Evolutionary conservation across 1,140 invertebrate species (phyloP).

Genomic region (Chrysomallon squamiferum): DNA sequence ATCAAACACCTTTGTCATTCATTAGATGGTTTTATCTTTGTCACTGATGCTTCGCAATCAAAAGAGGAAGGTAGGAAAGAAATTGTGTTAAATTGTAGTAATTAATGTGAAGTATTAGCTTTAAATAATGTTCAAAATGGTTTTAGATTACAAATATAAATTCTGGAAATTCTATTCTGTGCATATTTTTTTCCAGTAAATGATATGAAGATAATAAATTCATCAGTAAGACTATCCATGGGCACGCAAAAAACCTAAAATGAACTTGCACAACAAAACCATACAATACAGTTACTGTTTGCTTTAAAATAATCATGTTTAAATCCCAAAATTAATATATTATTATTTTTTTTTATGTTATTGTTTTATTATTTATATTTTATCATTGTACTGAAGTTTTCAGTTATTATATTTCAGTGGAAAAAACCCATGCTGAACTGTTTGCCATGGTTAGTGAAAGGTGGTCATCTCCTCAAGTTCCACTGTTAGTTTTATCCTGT

Average conservation of each 20-base stretch:
- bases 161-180: too few species aligned
- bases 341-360: background rate
- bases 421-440: slow-evolving; percentile 26
- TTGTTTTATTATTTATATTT: too few species aligned
- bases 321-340: background rate
- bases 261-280: too few species aligned
- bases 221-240: background rate
- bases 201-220: background rate
- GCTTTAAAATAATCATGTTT: too few species aligned
- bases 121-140: background rate
- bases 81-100: background rate
- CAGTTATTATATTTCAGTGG: slow-evolving; percentile 19
- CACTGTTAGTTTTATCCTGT: slow-evolving; percentile 51
- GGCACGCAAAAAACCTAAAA: too few species aligned
- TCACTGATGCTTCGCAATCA: slow-evolving; percentile 43
- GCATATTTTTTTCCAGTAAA: background rate
- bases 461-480: slow-evolving; percentile 51
- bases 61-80: slow-evolving; percentile 19
- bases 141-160: too few species aligned
- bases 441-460: slow-evolving; percentile 50
- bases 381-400: too few species aligned
- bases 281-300: too few species aligned
- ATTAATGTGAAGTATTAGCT: background rate
- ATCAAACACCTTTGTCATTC: slow-evolving; percentile 50
- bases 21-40: slow-evolving; percentile 56